These are phyloP conservation scores for Ganaspis brasiliensis DNA, from an alignment of 2,888 invertebrate genomes.

Conservation along the genomic window DNA sequence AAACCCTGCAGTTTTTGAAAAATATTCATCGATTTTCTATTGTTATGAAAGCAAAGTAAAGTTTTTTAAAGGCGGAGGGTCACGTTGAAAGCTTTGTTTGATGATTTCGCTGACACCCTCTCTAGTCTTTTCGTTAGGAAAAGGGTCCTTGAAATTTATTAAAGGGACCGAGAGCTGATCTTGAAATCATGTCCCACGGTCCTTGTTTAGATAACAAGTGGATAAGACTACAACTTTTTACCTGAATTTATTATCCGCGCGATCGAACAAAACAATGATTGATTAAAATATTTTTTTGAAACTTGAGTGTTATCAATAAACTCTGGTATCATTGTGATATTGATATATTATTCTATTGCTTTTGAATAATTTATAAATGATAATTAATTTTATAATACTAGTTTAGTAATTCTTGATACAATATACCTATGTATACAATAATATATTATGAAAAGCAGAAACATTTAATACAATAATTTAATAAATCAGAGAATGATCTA, in stretches of 20 bases:
- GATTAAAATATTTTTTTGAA: background rate
- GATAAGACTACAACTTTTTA: slow-evolving; percentile 28
- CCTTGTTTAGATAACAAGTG: slow-evolving; percentile 30
- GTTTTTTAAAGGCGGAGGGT: slow-evolving; percentile 2
- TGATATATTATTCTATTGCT: too few species aligned
- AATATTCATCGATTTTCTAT: background rate
- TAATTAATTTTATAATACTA: too few species aligned
- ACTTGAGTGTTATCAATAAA: background rate
- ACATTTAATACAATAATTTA: too few species aligned
- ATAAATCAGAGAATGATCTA: background rate
- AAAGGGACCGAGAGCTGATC: slow-evolving; percentile 3
- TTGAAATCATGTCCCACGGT: slow-evolving; percentile 38
- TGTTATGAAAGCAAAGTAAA: background rate
- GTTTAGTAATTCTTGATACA: too few species aligned
- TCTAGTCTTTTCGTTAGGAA: slow-evolving; percentile 15
- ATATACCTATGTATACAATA: too few species aligned
- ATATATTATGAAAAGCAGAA: too few species aligned
- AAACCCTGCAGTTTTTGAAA: too few species aligned
- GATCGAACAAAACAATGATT: slow-evolving; percentile 7
- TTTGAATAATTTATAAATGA: too few species aligned
- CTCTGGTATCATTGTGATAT: too few species aligned
- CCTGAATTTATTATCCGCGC: background rate
- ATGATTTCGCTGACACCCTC: slow-evolving; percentile 39
- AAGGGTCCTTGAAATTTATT: slow-evolving; percentile 38
- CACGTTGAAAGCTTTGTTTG: slow-evolving; percentile 34